Evolutionary conservation across 2,113 vertebrate species (phyloP).

Genomic region (Halichoerus grypus): DNA sequence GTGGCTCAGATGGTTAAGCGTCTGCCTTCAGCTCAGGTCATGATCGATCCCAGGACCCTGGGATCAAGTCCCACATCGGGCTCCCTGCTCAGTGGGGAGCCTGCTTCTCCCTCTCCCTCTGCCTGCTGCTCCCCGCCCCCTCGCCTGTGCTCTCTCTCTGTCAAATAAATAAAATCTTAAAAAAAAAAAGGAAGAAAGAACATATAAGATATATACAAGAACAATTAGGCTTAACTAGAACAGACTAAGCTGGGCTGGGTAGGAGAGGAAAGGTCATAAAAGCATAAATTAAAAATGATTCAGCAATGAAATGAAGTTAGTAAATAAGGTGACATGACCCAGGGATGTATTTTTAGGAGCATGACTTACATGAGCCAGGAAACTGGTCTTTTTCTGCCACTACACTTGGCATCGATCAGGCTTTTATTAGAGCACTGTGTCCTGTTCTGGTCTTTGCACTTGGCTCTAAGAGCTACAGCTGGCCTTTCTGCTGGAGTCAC

Average conservation of each 20-base stretch:
- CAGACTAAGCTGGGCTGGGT: not conserved
- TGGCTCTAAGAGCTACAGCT: not conserved
- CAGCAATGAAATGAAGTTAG: slow-evolving; percentile 47
- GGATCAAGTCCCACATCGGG: too few relatives aligned
- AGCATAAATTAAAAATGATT: slow-evolving; percentile 52
- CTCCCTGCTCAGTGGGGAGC: too few relatives aligned
- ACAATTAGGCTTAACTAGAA: slow-evolving; percentile 36
- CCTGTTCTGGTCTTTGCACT: slow-evolving; percentile 30
- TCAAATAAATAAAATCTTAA: too few relatives aligned
- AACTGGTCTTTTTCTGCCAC: slow-evolving; percentile 53
- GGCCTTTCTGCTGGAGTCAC: slow-evolving; percentile 5
- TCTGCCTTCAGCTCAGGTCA: too few relatives aligned
- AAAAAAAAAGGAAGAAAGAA: too few relatives aligned
- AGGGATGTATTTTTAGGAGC: slow-evolving; percentile 47
- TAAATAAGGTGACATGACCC: slow-evolving; percentile 18
- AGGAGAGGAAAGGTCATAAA: slow-evolving; percentile 32
- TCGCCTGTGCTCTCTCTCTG: too few relatives aligned
- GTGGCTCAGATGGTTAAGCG: too few relatives aligned
- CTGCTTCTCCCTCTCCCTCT: too few relatives aligned
- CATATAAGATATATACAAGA: not conserved
- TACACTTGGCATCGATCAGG: slow-evolving; percentile 7
- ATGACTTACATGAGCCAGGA: slow-evolving; percentile 38
- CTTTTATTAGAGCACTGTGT: slow-evolving; percentile 35
- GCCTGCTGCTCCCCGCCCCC: too few relatives aligned
- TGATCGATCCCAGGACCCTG: too few relatives aligned